Evolutionary conservation across 2,888 invertebrate genomes (phyloP).

Genomic region (Xestobium rufovillosum): DNA sequence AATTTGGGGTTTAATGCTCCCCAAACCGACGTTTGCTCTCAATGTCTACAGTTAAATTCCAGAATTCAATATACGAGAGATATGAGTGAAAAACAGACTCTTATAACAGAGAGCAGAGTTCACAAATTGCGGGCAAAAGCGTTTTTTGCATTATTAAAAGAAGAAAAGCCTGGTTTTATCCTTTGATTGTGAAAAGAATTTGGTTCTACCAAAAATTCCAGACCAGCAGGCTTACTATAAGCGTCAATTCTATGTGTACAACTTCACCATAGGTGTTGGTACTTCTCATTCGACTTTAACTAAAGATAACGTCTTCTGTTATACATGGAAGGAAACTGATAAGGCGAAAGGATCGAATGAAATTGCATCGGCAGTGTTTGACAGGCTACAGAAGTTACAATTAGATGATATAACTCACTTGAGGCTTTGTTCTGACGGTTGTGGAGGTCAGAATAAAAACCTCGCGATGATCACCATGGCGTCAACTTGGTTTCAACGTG

Average conservation of each 20-base stretch:
- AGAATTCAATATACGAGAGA: slow-evolving; percentile 11
- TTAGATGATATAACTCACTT: slow-evolving; percentile 3
- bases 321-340: slow-evolving; percentile 29
- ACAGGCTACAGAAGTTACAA: slow-evolving; percentile 18
- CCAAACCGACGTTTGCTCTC: slow-evolving; percentile 16
- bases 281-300: slow-evolving; percentile 16
- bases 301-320: slow-evolving; percentile 24
- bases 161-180: slow-evolving; percentile 19
- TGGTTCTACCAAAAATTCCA: slow-evolving; percentile 28
- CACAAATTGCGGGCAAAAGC: slow-evolving; percentile 24
- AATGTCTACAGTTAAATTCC: slow-evolving; percentile 13
- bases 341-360: slow-evolving; percentile 28
- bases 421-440: slow-evolving; percentile 13
- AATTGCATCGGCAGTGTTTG: slow-evolving; percentile 28
- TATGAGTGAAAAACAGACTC: slow-evolving; percentile 5
- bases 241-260: slow-evolving; percentile 28
- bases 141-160: slow-evolving; percentile 23
- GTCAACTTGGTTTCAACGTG: slow-evolving; percentile 2
- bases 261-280: slow-evolving; percentile 27
- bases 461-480: slow-evolving; percentile 1
- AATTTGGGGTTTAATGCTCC: slow-evolving; percentile 22
- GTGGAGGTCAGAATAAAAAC: slow-evolving; percentile 14
- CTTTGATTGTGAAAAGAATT: slow-evolving; percentile 34
- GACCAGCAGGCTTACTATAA: slow-evolving; percentile 30
- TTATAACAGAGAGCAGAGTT: slow-evolving; percentile 15